Base-by-base conservation (phyloP, 2,797 vertebrate species). In the Triplophysa bombifrons region DNA sequence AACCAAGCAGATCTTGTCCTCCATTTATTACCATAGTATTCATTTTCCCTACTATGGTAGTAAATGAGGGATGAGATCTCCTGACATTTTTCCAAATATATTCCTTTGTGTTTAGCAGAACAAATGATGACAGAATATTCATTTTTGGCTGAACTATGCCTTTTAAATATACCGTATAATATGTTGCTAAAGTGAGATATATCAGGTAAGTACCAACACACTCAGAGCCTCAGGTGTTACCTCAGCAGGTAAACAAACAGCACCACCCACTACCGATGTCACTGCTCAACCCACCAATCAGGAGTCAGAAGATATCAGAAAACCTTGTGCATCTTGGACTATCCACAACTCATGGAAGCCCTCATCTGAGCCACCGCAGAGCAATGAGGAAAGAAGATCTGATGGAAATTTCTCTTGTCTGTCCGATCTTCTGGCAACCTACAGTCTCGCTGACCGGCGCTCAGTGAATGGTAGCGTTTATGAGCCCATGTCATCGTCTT, bases 401-500 rank as follows among this genome's bases (percentile, higher is more conserved):
- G 86, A 82, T 48, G 89, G 80, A 75, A 83, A 89, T 75, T n/a
- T 70, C 12, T 69, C 63, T 16, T 53, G 63, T 22, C 67, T 38
- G 9, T 44, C 60, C 48, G 30, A 79, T 58, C 68, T 66, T 7
- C 30, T 69, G 12, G 44, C 14, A 61, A 13, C 61, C 51, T 66
- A 46, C 27, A 16, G 44, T 76, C 51, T 64, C 46, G 13, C n/a
- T 19, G 44, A 30, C 20, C 22, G 12, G 53, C 53, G 14, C 38
- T 38, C 68, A 25, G 46, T n/a, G 14, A 61, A 25, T 30, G 27
- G 56, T 38, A 72, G 55, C 3, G 12, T 86, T 55, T 93, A 92
- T 14, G 90, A 91, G 85, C 84, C 88, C 0, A 93, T 93, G 92
- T 88, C 87, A 80, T 75, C 75, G 14, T 75, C 4, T 12, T 60